phyloP scores from a whole-genome alignment of 2,888 invertebrate genomes.

The Orthosia cruda region DNA sequence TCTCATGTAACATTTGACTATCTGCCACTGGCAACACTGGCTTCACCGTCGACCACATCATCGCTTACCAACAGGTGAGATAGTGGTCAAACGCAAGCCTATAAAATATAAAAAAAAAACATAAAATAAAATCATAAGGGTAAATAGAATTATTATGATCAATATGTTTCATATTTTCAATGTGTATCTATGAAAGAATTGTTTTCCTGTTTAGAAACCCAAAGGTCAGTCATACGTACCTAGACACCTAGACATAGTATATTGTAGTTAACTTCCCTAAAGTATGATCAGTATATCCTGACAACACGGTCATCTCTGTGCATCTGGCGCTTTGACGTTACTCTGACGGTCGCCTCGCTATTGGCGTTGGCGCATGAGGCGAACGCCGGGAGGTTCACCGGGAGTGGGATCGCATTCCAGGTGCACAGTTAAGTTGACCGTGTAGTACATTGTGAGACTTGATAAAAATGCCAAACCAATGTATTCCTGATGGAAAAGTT shows the following conservation, averaged over 20 bases:
- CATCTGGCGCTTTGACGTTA: no score
- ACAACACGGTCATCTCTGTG: no score
- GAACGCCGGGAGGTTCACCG: no score
- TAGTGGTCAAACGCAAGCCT: no score
- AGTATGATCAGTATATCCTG: neutral
- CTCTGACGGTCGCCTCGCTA: no score
- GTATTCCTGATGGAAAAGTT: neutral
- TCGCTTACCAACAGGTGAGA: no score
- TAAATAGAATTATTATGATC: neutral
- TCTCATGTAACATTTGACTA: no score
- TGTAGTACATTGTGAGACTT: neutral
- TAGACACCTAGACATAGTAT: neutral
- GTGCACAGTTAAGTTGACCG: neutral
- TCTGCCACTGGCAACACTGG: no score
- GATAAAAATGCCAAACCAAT: conserved; percentile 16
- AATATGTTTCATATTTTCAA: neutral
- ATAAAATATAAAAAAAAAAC: no score
- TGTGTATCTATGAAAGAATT: neutral
- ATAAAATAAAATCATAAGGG: neutral
- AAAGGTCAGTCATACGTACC: neutral
- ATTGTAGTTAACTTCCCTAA: neutral
- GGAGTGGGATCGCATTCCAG: neutral
- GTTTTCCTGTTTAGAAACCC: conserved; percentile 12
- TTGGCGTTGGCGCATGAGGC: no score
- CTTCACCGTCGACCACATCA: no score